phyloP scores from a whole-genome alignment of 2,888 invertebrate species.

The Cantharis nigra region DNA sequence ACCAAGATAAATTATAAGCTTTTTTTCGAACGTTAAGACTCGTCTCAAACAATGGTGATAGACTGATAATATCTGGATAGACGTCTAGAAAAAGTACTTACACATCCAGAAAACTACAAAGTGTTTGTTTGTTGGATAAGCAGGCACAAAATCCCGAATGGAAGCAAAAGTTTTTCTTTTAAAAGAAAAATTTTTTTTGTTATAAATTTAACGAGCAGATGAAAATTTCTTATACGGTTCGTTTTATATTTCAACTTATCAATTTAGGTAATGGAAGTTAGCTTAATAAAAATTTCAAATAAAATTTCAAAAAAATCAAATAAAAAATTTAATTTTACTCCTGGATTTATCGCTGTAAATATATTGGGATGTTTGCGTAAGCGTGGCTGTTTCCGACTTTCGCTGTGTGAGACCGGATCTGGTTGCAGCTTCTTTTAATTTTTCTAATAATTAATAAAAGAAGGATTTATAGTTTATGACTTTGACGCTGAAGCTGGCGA shows the following conservation, averaged over 20 bases:
- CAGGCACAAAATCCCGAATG: background rate
- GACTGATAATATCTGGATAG: background rate
- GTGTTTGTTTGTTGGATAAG: background rate
- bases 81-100: background rate
- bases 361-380: no score
- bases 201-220: background rate
- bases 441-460: no score
- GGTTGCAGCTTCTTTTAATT: no score
- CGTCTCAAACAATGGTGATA: background rate
- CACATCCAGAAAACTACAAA: background rate
- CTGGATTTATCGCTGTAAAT: no score
- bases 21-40: background rate
- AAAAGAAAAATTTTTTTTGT: background rate
- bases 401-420: no score
- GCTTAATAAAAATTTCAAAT: background rate
- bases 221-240: background rate
- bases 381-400: no score
- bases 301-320: no score
- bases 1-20: background rate
- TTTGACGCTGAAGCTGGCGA: no score
- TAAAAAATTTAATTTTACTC: background rate
- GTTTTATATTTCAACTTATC: background rate
- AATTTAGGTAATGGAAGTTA: background rate
- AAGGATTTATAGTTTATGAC: no score
- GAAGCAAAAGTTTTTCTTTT: background rate